These are phyloP conservation scores for Pentalonia nigronervosa DNA, from an alignment of 1,140 invertebrate genomes.

Conservation along the genomic window DNA sequence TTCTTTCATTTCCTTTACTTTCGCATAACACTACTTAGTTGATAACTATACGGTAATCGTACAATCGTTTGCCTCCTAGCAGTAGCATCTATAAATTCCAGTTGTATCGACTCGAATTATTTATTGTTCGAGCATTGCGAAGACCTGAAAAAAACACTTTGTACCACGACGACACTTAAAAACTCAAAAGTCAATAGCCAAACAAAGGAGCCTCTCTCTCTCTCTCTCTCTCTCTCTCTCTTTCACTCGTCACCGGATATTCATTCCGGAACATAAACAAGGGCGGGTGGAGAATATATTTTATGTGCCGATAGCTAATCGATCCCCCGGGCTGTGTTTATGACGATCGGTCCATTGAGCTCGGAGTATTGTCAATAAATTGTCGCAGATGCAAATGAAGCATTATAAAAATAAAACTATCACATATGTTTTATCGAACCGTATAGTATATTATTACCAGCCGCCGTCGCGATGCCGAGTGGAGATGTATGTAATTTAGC, in stretches of 20 bases:
- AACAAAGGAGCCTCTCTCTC: neutral
- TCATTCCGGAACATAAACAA: conserved; percentile 30
- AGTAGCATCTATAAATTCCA: neutral
- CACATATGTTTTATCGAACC: conserved; percentile 20
- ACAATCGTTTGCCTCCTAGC: neutral
- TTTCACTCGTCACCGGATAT: neutral
- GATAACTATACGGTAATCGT: neutral
- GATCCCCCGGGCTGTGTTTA: conserved; percentile 54
- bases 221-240: neutral
- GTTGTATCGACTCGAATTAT: neutral
- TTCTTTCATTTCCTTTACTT: neutral
- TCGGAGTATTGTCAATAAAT: conserved; percentile 46
- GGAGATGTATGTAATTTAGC: conserved; percentile 33
- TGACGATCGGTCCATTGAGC: conserved; percentile 57
- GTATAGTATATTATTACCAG: neutral
- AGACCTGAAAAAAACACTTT: neutral
- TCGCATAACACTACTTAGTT: neutral
- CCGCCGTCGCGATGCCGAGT: neutral
- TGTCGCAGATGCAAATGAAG: conserved; percentile 55
- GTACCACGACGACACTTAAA: conserved; percentile 25
- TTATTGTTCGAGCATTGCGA: neutral
- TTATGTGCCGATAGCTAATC: conserved; percentile 56
- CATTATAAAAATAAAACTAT: conserved; percentile 41
- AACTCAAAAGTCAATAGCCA: conserved; percentile 32
- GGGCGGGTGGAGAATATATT: conserved; percentile 24